Evolutionary conservation across 2,888 invertebrate genomes (phyloP), one percentile per base, ranked within the genome.

Genomic region (Machimus atricapillus): DNA sequence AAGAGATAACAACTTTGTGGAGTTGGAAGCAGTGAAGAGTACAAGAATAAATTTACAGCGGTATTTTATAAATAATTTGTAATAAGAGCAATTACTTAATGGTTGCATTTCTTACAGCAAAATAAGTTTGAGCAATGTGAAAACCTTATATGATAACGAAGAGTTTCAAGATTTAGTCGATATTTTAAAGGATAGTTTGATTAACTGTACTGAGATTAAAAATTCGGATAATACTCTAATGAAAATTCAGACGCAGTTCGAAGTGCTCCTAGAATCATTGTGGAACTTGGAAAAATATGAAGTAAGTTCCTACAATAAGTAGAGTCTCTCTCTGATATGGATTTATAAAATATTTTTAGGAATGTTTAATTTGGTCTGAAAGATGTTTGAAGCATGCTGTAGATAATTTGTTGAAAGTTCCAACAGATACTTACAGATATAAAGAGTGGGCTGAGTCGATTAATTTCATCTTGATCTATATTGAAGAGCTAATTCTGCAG

Each of bases 351-450:
- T 40, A 2, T 81, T 1, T 81, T 56, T 19, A 90, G 89, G 94
- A 95, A 77, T 96, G 96, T 90, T 95, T 96, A 88, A 93, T 95
- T 89, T 97, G 97, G 97, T 95, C 96, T 1, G 95, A 97, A 89
- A 95, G 94, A 86, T 96, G 96, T 90, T 93, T 97, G 31, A 94
- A 96, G 90, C 97, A 97, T 93, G 94, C 96, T 1, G 93, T 97
- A 85, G 94, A 94, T 85, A 94, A 95, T 91, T 95, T 94, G 90
- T 93, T 95, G 27, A 92, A 91, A 88, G 90, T 93, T 90, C 90
- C 92, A 88, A 92, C 91, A 89, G 91, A 94, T 40, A 89, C 90
- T 5, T 89, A 89, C 79, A 87, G 89, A 4, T 91, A 92, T 85
- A 91, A 90, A 86, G 93, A 93, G 88, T 94, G 94, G 94, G 92